Evolutionary conservation across 2,113 vertebrate genomes (phyloP).

Genomic region (Ancistrus triradiatus): DNA sequence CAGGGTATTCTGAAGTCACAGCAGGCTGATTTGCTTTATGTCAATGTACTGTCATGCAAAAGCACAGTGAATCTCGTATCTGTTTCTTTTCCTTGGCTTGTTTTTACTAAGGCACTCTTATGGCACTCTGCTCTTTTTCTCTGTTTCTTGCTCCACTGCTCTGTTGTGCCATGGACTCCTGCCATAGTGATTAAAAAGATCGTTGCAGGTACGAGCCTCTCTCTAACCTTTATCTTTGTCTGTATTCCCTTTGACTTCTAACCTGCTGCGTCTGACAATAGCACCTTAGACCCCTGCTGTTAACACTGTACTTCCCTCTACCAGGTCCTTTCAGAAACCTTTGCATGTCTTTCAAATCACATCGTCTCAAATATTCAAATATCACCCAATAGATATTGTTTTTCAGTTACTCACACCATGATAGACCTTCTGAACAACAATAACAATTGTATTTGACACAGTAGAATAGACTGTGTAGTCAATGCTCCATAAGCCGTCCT

Average conservation of each 20-base stretch:
- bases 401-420: too few species aligned
- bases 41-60: constrained; percentile 19
- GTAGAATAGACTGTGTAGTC: too few species aligned
- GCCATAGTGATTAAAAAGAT: constrained; percentile 60
- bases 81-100: constrained; percentile 38
- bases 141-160: constrained; percentile 37
- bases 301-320: background rate
- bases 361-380: too few species aligned
- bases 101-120: constrained; percentile 39
- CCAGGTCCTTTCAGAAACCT: background rate
- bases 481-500: too few species aligned
- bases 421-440: too few species aligned
- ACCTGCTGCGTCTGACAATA: background rate
- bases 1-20: background rate
- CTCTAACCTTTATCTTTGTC: constrained; percentile 9
- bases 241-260: constrained; percentile 13
- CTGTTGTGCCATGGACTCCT: constrained; percentile 50
- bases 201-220: constrained; percentile 52
- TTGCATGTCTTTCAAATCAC: background rate
- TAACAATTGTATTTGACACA: too few species aligned
- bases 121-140: constrained; percentile 29
- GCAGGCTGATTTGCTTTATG: constrained; percentile 7
- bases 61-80: constrained; percentile 21
- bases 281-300: background rate
- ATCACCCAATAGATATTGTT: too few species aligned